These are phyloP conservation scores for cat (Felis catus) DNA, from an alignment of 2,113 vertebrate species.

Conservation along the genomic window DNA sequence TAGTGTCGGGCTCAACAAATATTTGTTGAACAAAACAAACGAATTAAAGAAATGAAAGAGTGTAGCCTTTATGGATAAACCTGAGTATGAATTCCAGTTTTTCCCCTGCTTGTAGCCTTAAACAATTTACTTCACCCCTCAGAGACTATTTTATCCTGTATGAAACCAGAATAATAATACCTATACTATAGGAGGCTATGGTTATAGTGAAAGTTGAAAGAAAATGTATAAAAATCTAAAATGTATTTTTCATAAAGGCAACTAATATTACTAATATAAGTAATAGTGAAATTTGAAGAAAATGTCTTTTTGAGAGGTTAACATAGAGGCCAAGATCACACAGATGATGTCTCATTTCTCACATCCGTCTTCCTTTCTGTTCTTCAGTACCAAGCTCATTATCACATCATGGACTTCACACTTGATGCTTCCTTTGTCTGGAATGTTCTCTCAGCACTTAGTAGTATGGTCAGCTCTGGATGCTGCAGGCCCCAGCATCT, in stretches of 20 bases:
- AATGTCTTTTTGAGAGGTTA: not conserved
- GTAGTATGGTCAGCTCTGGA: rapidly evolving
- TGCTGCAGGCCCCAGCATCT: not conserved
- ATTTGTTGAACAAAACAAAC: not conserved
- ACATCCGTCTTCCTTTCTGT: not conserved
- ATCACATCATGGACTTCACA: not conserved
- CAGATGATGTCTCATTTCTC: not conserved
- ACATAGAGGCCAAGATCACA: not conserved
- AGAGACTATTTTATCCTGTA: not conserved
- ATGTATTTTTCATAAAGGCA: not conserved
- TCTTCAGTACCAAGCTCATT: not conserved
- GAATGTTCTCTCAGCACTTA: not conserved
- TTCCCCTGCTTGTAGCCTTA: not conserved
- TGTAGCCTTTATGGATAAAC: not conserved
- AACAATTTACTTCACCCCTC: not conserved
- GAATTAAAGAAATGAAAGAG: not conserved
- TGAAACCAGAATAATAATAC: not conserved
- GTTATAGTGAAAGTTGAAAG: not conserved
- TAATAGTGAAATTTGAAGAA: not conserved
- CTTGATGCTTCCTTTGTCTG: not conserved
- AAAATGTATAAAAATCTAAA: not conserved
- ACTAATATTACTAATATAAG: not conserved
- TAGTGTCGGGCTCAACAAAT: not conserved
- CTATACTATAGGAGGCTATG: not conserved
- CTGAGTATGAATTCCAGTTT: not conserved